Conservation (phyloP, 1,140 invertebrate genomes). For the Agraylea sexmaculata region DNA sequence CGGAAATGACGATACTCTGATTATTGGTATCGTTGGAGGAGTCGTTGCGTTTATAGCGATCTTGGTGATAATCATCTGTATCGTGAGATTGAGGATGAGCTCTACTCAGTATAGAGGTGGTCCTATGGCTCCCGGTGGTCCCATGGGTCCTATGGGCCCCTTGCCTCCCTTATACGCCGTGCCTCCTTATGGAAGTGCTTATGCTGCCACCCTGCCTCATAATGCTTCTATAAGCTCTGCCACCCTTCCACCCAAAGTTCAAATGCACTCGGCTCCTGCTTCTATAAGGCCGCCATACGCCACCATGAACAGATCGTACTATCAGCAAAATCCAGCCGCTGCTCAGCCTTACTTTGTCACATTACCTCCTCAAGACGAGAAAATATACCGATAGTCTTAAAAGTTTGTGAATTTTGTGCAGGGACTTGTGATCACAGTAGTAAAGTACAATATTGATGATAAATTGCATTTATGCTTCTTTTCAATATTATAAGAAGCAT, state of each 20-base stretch:
- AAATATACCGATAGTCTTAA: constrained; percentile 36
- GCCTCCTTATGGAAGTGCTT: constrained; percentile 39
- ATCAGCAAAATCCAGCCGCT: constrained; percentile 25
- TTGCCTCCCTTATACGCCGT: constrained; percentile 37
- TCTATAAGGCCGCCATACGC: constrained; percentile 39
- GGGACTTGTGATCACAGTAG: background rate
- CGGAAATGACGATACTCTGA: constrained; percentile 78
- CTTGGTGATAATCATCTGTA: constrained; percentile 77
- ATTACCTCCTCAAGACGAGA: constrained; percentile 39
- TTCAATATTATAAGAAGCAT: background rate
- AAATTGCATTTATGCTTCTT: background rate
- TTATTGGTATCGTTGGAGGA: constrained; percentile 83
- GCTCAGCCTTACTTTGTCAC: constrained; percentile 41
- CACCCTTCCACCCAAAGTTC: constrained; percentile 50
- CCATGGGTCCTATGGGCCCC: constrained; percentile 41
- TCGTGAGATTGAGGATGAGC: constrained; percentile 59
- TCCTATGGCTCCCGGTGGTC: constrained; percentile 43
- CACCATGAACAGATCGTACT: constrained; percentile 32
- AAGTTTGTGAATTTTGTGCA: constrained; percentile 1
- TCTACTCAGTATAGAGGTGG: constrained; percentile 54
- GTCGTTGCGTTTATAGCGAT: constrained; percentile 83
- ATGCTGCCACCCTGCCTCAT: constrained; percentile 37
- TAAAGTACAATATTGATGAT: background rate
- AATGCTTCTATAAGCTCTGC: constrained; percentile 39
- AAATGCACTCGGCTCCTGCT: constrained; percentile 39